Conservation (phyloP, 1,140 invertebrate species). For the honey bee (Apis mellifera) region DNA sequence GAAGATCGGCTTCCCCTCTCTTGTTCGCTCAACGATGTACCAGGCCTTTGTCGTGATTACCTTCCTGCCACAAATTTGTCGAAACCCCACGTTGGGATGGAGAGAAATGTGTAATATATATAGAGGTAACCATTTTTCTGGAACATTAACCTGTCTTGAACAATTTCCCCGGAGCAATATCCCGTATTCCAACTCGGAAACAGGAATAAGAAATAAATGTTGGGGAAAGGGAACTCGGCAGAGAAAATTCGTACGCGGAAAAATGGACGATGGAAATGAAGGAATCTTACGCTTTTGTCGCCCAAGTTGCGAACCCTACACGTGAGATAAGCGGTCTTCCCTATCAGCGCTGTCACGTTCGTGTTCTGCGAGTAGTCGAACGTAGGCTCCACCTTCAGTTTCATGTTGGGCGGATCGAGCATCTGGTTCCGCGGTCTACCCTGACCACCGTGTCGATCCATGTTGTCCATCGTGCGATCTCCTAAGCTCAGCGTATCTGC, state of each 20-base stretch:
- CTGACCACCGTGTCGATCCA: constrained; percentile 74
- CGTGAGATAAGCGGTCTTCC: constrained; percentile 90
- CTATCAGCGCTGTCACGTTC: constrained; percentile 90
- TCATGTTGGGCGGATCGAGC: constrained; percentile 70
- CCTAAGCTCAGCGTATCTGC: constrained; percentile 79
- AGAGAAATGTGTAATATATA: too few relatives aligned
- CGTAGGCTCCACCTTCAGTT: constrained; percentile 83
- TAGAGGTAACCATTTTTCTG: constrained; percentile 8
- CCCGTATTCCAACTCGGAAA: neutral
- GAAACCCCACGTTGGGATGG: neutral
- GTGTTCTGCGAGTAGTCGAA: constrained; percentile 88
- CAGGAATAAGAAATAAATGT: constrained; percentile 14
- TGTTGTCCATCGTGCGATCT: constrained; percentile 75
- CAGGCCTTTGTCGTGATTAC: constrained; percentile 20
- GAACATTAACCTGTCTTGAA: constrained; percentile 2
- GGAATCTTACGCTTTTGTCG: constrained; percentile 87
- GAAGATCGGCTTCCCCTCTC: constrained; percentile 21
- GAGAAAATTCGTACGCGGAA: neutral
- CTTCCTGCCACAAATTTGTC: constrained; percentile 26
- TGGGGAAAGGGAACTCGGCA: neutral
- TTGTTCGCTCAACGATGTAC: neutral
- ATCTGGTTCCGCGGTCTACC: constrained; percentile 77
- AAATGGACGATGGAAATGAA: too few relatives aligned
- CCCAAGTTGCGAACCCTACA: constrained; percentile 91
- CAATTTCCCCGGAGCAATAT: constrained; percentile 2